Evolutionary conservation across 2,113 vertebrate genomes (phyloP).

Genomic region (Micronycteris hirsuta): DNA sequence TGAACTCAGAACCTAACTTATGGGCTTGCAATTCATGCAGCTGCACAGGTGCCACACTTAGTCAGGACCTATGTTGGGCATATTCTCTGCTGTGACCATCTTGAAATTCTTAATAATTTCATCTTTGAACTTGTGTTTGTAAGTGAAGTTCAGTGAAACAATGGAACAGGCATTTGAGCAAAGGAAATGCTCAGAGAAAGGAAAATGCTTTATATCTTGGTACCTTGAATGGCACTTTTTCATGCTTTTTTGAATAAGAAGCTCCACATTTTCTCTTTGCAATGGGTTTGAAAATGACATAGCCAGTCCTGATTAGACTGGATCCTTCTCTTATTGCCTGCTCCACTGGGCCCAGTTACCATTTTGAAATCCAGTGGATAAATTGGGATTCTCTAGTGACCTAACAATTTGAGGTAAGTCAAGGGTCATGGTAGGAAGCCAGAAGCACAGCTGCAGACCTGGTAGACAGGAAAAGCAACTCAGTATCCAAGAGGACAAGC

Average conservation of each 20-base stretch:
- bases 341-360: background rate
- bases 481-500: background rate
- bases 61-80: accelerated
- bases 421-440: background rate
- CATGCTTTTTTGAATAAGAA: background rate
- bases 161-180: background rate
- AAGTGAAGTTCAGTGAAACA: background rate
- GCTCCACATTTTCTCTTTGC: background rate
- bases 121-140: background rate
- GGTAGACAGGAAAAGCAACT: background rate
- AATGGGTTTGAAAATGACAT: background rate
- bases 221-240: background rate
- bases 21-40: background rate
- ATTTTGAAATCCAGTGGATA: background rate
- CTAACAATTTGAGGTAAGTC: background rate
- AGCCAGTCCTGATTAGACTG: background rate
- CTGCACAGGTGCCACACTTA: accelerated
- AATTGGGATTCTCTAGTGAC: background rate
- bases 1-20: background rate
- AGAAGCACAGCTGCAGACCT: background rate
- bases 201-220: background rate
- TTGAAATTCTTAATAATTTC: background rate
- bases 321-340: background rate
- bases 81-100: background rate
- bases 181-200: background rate